Conservation (phyloP, 2,113 vertebrate species). For the Toxotes jaculatrix region DNA sequence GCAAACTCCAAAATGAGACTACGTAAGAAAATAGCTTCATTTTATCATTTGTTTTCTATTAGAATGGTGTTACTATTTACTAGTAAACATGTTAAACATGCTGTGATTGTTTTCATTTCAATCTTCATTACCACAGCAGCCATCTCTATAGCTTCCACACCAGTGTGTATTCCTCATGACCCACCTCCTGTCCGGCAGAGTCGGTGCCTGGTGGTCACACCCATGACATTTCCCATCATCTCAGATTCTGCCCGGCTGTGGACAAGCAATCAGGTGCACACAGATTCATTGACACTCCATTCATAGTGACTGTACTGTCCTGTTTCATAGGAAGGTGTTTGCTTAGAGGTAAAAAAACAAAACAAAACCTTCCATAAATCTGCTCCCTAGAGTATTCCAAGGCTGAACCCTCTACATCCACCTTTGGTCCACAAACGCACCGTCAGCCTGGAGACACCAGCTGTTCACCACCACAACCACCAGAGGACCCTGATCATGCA, state of each 20-base stretch:
- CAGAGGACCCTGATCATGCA: constrained; percentile 81
- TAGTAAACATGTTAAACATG: neutral
- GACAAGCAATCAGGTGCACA: constrained; percentile 71
- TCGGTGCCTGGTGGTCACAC: constrained; percentile 49
- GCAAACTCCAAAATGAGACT: constrained; percentile 69
- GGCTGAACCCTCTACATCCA: constrained; percentile 80
- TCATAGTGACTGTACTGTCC: neutral
- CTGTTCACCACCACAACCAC: constrained; percentile 81
- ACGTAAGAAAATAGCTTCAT: constrained; percentile 59
- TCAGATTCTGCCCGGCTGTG: constrained; percentile 50
- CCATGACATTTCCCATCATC: constrained; percentile 72
- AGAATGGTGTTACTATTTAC: too few species aligned
- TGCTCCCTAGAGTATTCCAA: constrained; percentile 67
- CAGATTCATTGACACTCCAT: neutral
- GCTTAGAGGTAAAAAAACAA: neutral
- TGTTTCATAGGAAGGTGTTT: neutral
- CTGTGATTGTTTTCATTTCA: constrained; percentile 10
- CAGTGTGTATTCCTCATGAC: constrained; percentile 44
- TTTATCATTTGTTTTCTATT: neutral
- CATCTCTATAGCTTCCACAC: constrained; percentile 71
- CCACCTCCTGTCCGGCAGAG: constrained; percentile 41
- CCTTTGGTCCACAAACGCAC: constrained; percentile 74
- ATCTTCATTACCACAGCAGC: constrained; percentile 59
- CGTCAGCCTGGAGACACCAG: constrained; percentile 79
- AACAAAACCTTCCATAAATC: neutral